These are phyloP conservation scores for Merodon equestris DNA, from an alignment of 2,888 invertebrate genomes.

Conservation along the genomic window DNA sequence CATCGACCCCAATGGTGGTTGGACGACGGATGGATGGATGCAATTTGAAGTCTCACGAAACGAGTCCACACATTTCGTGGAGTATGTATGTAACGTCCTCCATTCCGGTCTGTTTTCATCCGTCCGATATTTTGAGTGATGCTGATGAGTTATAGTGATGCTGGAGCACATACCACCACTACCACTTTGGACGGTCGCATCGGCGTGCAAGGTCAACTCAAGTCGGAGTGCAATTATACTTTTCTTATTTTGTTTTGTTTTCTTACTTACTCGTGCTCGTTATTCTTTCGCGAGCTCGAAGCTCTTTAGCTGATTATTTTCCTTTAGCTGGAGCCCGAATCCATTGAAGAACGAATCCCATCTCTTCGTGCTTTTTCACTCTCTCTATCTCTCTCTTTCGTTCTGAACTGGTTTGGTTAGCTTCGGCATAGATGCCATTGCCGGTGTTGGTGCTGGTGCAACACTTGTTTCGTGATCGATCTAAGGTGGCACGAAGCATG, in stretches of 20 bases:
- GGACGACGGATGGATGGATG: slow-evolving; percentile 22
- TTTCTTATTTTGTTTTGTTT: slow-evolving; percentile 6
- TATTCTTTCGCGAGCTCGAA: slow-evolving; percentile 24
- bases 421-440: slow-evolving; percentile 24
- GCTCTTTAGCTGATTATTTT: slow-evolving; percentile 58
- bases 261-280: neutral
- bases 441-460: slow-evolving; percentile 47
- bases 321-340: slow-evolving; percentile 21
- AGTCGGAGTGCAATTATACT: slow-evolving; percentile 53
- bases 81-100: slow-evolving; percentile 22
- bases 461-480: slow-evolving; percentile 68
- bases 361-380: slow-evolving; percentile 12
- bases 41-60: slow-evolving; percentile 59
- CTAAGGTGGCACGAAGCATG: slow-evolving; percentile 52
- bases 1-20: slow-evolving; percentile 15
- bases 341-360: slow-evolving; percentile 43
- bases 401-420: slow-evolving; percentile 60
- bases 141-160: slow-evolving; percentile 64
- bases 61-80: slow-evolving; percentile 51
- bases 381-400: slow-evolving; percentile 29
- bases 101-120: slow-evolving; percentile 34
- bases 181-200: slow-evolving; percentile 25
- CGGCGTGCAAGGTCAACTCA: slow-evolving; percentile 62
- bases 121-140: slow-evolving; percentile 62
- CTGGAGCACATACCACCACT: slow-evolving; percentile 11